Evolutionary conservation across 2,113 vertebrate genomes (phyloP), one percentile per base, ranked within the genome.

Genomic region (Micronycteris hirsuta): DNA sequence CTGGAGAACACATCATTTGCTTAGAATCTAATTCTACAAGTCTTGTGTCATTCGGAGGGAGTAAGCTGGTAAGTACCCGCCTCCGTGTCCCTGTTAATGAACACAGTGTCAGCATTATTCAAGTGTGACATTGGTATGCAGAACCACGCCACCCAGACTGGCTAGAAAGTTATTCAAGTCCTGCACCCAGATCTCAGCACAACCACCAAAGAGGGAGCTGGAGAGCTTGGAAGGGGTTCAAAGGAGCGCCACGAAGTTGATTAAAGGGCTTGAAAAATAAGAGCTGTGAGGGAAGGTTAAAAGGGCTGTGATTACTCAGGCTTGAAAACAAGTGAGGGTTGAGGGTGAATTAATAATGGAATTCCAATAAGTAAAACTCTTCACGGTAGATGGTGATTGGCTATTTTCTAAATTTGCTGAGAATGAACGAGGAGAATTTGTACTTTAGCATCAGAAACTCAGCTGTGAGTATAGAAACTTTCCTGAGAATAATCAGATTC

Each of bases 11-110:
- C 89, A 93, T 97, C 54, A 98, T 99, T 16, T 99, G 99, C 96
- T 98, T 99, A 90, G 98, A 99, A 89, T 99, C 99, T 92, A 99
- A 99, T 96, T 99, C 98, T 16, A 99, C 99, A 1, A 98, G 98
- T 92, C 98, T 99, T 67, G 89, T 99, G 6, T 98, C 99, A 14
- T 99, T 98, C 70, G 98, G 98, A 86, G 98, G 97, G 89, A 99
- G 99, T 41, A 98, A 92, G 96, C 96, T 99, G 99, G 99, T 99
- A 97, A 98, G 99, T 98, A n/a, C 2, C 61, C 28, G 73, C 87
- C 91, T 52, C 76, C 73, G 6, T 17, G 82, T 41, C 89, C 61
- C 56, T 89, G 90, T 1, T 67, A 54, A 20, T 20, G 88, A 36
- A 33, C 31, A 63, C 52, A 20, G 24, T 0, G 1, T 47, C 65